phyloP scores from a whole-genome alignment of 2,113 vertebrate species.

The Sceloporus undulatus region DNA sequence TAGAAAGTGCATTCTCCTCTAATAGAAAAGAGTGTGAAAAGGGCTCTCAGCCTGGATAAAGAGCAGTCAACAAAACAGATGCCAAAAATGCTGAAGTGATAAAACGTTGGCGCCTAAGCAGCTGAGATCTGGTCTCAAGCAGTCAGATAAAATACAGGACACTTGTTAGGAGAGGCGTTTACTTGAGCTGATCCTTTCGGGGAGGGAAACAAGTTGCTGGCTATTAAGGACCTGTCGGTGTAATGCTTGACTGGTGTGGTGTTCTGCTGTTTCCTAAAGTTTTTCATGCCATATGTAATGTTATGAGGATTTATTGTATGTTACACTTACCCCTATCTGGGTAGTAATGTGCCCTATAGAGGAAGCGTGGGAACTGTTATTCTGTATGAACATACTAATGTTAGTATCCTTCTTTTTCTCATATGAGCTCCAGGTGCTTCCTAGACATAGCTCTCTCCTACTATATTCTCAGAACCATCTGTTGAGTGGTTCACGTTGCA shows the following conservation, averaged over 20 bases:
- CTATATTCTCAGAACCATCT: neutral
- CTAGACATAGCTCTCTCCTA: neutral
- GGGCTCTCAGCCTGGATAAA: conserved; percentile 47
- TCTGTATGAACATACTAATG: neutral
- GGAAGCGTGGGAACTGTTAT: neutral
- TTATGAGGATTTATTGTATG: neutral
- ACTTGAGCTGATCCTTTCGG: conserved; percentile 46
- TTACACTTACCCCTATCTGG: neutral
- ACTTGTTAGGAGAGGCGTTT: conserved; percentile 26
- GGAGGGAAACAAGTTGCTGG: conserved; percentile 43
- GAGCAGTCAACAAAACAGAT: neutral
- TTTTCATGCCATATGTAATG: neutral
- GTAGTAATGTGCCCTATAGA: neutral
- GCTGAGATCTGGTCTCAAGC: conserved; percentile 50
- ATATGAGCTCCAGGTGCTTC: neutral
- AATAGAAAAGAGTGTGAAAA: conserved; percentile 52
- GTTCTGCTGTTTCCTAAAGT: neutral
- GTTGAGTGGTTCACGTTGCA: neutral
- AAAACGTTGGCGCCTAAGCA: conserved; percentile 55
- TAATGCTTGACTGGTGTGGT: neutral
- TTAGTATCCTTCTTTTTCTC: neutral
- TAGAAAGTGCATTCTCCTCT: neutral
- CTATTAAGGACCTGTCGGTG: conserved; percentile 20
- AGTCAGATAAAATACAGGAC: conserved; percentile 52
- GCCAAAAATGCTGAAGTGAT: conserved; percentile 63